Conservation (phyloP, 2,888 invertebrate species). For the Neoaliturus tenellus region DNA sequence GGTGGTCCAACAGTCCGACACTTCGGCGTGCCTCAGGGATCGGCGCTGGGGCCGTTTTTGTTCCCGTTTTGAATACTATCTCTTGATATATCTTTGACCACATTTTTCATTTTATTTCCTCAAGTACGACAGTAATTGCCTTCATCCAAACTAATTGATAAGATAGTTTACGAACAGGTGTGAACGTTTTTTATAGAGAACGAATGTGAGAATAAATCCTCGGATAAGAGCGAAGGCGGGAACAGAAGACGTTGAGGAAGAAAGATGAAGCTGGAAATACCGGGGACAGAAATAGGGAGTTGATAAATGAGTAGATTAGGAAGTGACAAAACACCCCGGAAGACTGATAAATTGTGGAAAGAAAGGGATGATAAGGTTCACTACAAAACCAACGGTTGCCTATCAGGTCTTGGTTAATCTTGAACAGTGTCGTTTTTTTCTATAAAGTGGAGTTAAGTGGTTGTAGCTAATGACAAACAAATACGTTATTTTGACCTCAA, state of each 20-base stretch:
- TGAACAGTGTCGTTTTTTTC: too few species aligned
- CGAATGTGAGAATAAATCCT: neutral
- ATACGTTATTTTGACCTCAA: too few species aligned
- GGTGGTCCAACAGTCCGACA: conserved; percentile 13
- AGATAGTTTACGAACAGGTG: neutral
- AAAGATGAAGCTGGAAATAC: neutral
- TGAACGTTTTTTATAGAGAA: neutral
- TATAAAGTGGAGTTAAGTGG: too few species aligned
- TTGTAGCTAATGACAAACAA: too few species aligned
- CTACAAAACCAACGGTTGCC: too few species aligned
- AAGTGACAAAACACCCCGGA: conserved; percentile 3
- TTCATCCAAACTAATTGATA: neutral
- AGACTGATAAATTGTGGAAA: neutral
- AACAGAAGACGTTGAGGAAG: neutral
- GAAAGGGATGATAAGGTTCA: neutral
- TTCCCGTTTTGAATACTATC: neutral
- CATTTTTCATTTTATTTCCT: neutral
- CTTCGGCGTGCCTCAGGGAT: neutral
- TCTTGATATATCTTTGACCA: neutral
- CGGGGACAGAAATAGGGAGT: neutral
- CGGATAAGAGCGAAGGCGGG: neutral
- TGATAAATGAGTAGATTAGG: conserved; percentile 23
- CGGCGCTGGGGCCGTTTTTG: neutral
- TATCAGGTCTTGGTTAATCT: too few species aligned
- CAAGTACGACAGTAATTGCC: neutral